Base-by-base conservation (phyloP, 1,140 invertebrate species). In the Calosoma granatense region DNA sequence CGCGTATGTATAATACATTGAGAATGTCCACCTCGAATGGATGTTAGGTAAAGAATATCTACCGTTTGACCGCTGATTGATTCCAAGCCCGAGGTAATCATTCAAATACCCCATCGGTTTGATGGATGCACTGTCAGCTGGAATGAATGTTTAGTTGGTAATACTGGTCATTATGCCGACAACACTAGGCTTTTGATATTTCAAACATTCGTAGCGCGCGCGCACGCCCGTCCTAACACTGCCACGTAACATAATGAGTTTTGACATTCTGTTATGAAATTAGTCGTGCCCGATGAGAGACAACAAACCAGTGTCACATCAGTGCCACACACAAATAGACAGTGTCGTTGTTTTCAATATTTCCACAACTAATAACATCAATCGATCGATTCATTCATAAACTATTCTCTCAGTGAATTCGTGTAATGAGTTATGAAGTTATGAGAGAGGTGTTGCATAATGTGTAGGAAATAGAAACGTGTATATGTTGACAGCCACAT, bases 231-330 rank as follows among this genome's bases (percentile, higher is more conserved):
- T 47, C 4, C 41, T 47, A 11, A 17, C 41, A 47, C 6, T 9
- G 9, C 17, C 15, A 47, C 14, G n/a, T n/a, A 6, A 12, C 41
- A 9, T 47, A 47, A 47, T 47, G 41, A 47, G 41, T 12, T 11
- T 17, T 47, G 41, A 47, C 41, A 47, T 47, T 47, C 17, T 47
- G 41, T 47, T 47, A 47, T 47, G 41, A 47, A 47, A 47, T 47
- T 47, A 47, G 41, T 47, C 41, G 41, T 47, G 41, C 41, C 26
- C 6, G 6, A 6, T 47, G 41, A 11, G 9, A 47, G 41, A 47
- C 41, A 47, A 47, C 41, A 17, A 17, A 47, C 41, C 9, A 12
- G 15, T 47, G 41, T 47, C 15, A 17, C 14, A n/a, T n/a, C n/a
- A n/a, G n/a, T n/a, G n/a, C n/a, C n/a, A n/a, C n/a, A n/a, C n/a